phyloP scores from a whole-genome alignment of 2,888 invertebrate genomes.

The Scaptomyza tumidula region DNA sequence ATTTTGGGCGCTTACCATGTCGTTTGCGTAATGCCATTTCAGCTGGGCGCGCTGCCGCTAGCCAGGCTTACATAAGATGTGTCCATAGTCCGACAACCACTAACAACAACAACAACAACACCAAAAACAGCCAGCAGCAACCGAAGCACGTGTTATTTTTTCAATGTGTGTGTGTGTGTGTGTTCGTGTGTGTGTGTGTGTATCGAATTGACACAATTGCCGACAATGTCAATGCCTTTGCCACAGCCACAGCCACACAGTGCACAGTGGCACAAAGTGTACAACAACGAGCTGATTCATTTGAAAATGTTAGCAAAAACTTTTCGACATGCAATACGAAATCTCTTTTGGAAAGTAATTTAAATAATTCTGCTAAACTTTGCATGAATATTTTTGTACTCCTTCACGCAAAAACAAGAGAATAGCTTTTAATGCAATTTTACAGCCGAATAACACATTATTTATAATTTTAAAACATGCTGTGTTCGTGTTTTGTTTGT shows the following conservation, averaged over 20 bases:
- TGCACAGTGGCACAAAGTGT: slow-evolving; percentile 36
- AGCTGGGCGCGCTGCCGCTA: slow-evolving; percentile 6
- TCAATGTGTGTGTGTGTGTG: slow-evolving; percentile 1
- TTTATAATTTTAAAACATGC: too few relatives aligned
- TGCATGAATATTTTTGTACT: too few relatives aligned
- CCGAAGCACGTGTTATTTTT: slow-evolving; percentile 45
- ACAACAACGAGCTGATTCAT: not conserved
- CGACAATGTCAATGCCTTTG: slow-evolving; percentile 77
- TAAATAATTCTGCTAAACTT: too few relatives aligned
- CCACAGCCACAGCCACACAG: slow-evolving; percentile 27
- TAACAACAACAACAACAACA: slow-evolving; percentile 9
- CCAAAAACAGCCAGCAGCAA: too few relatives aligned
- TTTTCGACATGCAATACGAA: not conserved
- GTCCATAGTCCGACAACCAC: slow-evolving; percentile 36
- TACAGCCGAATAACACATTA: too few relatives aligned
- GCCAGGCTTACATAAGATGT: slow-evolving; percentile 52
- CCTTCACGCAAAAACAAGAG: too few relatives aligned
- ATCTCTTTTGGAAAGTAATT: not conserved
- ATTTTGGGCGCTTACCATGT: slow-evolving; percentile 36
- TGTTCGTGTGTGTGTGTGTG: slow-evolving; percentile 15
- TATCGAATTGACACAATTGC: slow-evolving; percentile 71
- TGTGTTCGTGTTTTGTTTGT: too few relatives aligned
- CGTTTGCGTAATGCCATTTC: slow-evolving; percentile 60
- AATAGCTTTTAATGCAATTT: too few relatives aligned
- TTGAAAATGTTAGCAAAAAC: not conserved